Base-by-base conservation (phyloP, 2,113 vertebrate genomes). In the Hippocampus guttulatus region DNA sequence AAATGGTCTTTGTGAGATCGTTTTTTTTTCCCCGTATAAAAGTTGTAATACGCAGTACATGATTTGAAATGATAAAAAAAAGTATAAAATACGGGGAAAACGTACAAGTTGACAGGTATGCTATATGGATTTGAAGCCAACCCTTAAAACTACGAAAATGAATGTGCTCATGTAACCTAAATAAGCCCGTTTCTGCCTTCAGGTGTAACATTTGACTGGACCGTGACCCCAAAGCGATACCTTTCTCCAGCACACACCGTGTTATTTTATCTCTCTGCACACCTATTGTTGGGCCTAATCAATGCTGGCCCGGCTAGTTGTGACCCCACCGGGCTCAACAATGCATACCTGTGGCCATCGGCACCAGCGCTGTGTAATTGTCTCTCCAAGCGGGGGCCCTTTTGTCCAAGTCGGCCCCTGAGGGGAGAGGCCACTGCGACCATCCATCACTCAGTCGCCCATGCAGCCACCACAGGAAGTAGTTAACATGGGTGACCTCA, bases 341-440 rank as follows among this genome's bases (percentile, higher is more conserved):
- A 91, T 90, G 90, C 89, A 89, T 90, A 89, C 89, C 88, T 91
- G 86, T 85, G 82, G 85, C 81, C 84, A 83, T 86, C 83, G 78
- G 80, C 86, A 84, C 83, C 84, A 86, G 76, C 58, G 63, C 84
- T 70, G 76, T 83, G 86, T 86, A 87, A 91, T 90, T 90, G 89
- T 90, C 85, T 91, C 84, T 74, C 85, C 85, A 89, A 91, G 89
- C 87, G 84, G 82, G 82, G 78, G 73, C 77, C 82, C 68, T 73
- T 82, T 85, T 61, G 47, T 61, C 58, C 72, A 69, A 80, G 77
- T 73, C 6, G 52, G 70, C 69, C 86, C 88, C 81, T 40, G 67
- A 81, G 87, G 88, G 88, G 45, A 80, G 81, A 80, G 63, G 63
- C 72, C 69, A 79, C 74, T 74, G 49, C 23, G 23, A 81, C 87